Conservation (phyloP, 2,888 invertebrate species). For the Agriotes lineatus region DNA sequence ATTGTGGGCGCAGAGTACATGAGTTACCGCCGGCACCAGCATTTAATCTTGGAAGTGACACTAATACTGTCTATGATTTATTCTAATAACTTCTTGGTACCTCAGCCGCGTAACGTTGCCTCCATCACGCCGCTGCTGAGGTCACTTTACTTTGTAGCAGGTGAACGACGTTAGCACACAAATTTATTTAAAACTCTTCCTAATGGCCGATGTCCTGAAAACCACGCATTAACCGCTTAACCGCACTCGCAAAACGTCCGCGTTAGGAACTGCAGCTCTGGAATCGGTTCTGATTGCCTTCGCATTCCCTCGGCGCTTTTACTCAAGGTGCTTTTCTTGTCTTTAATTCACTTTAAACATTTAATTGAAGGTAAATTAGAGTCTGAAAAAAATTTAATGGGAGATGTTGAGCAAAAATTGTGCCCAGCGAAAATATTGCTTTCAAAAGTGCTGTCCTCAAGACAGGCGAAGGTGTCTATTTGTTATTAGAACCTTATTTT, state of each 20-base stretch:
- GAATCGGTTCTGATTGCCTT: no score
- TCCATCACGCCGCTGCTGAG: slow-evolving; percentile 32
- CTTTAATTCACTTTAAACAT: no score
- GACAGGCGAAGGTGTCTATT: no score
- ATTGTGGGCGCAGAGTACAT: slow-evolving; percentile 45
- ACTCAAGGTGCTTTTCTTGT: no score
- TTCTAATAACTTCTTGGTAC: slow-evolving; percentile 53
- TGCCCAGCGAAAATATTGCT: no score
- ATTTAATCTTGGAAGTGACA: slow-evolving; percentile 53
- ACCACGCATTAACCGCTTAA: slow-evolving; percentile 4
- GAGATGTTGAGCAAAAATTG: no score
- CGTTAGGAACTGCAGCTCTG: not conserved
- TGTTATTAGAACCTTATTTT: no score
- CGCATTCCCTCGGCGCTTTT: no score
- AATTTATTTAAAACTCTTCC: slow-evolving; percentile 19
- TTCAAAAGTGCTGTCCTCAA: no score
- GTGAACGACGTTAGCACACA: slow-evolving; percentile 36
- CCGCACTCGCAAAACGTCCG: not conserved
- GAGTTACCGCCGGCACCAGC: slow-evolving; percentile 48
- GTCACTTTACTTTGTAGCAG: slow-evolving; percentile 41
- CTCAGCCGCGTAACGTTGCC: slow-evolving; percentile 36
- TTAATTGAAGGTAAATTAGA: no score
- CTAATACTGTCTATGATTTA: slow-evolving; percentile 55
- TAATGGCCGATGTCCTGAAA: slow-evolving; percentile 4
- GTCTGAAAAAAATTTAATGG: no score